Evolutionary conservation across 1,140 invertebrate species (phyloP), one percentile per base, ranked within the genome.

Genomic region (Aphis gossypii): DNA sequence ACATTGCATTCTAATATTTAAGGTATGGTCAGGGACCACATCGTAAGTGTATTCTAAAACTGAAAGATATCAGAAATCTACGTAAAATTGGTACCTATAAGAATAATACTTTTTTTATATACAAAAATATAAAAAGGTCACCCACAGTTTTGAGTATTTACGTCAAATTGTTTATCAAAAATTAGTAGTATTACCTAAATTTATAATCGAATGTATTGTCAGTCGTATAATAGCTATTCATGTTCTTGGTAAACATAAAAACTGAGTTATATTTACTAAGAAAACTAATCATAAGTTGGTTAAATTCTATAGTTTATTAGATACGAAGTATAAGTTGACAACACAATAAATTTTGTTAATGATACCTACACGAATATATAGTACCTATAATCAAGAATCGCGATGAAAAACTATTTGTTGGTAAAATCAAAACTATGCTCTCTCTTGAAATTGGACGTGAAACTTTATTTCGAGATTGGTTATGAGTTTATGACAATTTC

Each of bases 401-500:
- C 41, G 8, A 44, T 30, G 11, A 20, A 25, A 84, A 41, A 84
- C 21, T 84, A 38, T 84, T 48, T 87, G 7, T 35, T n/a, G 14
- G 30, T 87, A 30, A 87, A 46, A 87, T 48, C 44, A 87, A 87
- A 87, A 48, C 86, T 21, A 1, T 87, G 23, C 14, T 51, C 30
- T 46, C 25, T 87, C 14, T 46, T 18, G 9, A 46, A 30, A 87
- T n/a, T 48, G 44, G 44, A 46, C 30, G n/a, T 20, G 25, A 87
- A 48, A 87, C 46, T 48, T 48, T 89, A 54, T 89, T 68, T n/a
- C 30, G 60, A 38, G 20, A 38, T 89, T 23, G 48, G 60, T 68
- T 68, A 68, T 68, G 60, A 68, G 60, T 68, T 68, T 20, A 35
- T 11, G 46, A 35, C 87, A 89, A 89, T 89, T 89, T n/a, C 48